Percentiles rank a stretch among this genome's conserved stretches.
Evolutionary conservation across 2,888 invertebrate species (phyloP).

Genomic region (Sericinus montela): DNA sequence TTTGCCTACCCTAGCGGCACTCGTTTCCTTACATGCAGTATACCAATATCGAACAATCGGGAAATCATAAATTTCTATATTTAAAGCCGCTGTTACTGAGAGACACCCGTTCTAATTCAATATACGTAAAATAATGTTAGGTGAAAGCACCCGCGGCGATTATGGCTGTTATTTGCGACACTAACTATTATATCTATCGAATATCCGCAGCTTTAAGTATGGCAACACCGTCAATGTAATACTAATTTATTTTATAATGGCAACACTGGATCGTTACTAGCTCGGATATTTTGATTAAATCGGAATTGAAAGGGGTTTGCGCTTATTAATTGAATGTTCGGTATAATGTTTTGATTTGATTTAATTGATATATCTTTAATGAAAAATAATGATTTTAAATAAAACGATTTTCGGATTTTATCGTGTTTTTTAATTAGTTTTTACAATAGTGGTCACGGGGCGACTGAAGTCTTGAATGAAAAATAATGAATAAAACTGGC

Average conservation of each 20-base stretch:
- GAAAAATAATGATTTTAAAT: too few relatives aligned
- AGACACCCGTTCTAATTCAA: constrained; percentile 6
- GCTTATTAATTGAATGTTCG: too few relatives aligned
- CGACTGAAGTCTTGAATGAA: too few relatives aligned
- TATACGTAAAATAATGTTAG: constrained; percentile 6
- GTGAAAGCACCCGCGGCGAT: constrained; percentile 1
- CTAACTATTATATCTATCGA: constrained; percentile 1
- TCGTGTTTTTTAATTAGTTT: too few relatives aligned
- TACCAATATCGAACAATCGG: background rate
- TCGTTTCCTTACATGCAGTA: background rate
- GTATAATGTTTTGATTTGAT: too few relatives aligned
- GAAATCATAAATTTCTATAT: constrained; percentile 7
- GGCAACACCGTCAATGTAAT: background rate
- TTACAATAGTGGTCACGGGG: too few relatives aligned
- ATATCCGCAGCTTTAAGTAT: background rate
- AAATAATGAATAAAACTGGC: too few relatives aligned
- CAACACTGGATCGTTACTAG: constrained; percentile 1
- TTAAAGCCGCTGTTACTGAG: constrained; percentile 5
- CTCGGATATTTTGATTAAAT: constrained; percentile 15
- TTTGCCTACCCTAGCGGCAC: background rate
- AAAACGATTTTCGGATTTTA: too few relatives aligned
- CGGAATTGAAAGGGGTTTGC: constrained; percentile 13
- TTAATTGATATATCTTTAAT: too few relatives aligned
- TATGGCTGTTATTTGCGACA: background rate
- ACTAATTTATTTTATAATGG: constrained; percentile 8